Evolutionary conservation across 2,888 invertebrate species (phyloP), one percentile per base, ranked within the genome.

Genomic region (Meiosimyza platycephala): DNA sequence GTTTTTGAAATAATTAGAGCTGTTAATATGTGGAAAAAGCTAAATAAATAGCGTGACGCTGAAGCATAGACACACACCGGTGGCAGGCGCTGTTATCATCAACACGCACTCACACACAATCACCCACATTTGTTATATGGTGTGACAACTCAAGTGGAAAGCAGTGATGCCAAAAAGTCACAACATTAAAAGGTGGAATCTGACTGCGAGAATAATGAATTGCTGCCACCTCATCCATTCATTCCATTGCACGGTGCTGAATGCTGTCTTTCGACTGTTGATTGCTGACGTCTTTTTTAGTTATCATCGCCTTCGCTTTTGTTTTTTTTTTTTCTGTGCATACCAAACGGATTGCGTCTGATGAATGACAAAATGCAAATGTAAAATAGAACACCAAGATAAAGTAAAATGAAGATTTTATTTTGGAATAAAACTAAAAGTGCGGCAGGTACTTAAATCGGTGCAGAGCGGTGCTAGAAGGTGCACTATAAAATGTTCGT

Each of bases 351-450:
- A 28, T 57, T 57, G 28, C 57, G 22, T 12, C 13, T 57, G 63
- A 63, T 63, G 22, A 63, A 63, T 63, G 50, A 22, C 50, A 16
- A 48, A 63, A 63, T 63, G 63, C 50, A 63, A 63, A 63, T 63
- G 50, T 13, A 9, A 48, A 50, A 50, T 50, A 47, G 63, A 63
- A 63, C 18, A 12, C 47, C 6, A 48, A 11, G 50, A 63, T 48
- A 9, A 7, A 2, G 9, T 6, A 0, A 50, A 50, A 50, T 5
- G 18, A 50, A 18, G 18, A 22, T 15, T 50, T 18, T 40, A 7
- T 40, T 7, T 40, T 6, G 2, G 28, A 28, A 28, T 28, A 3
- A 28, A 28, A 28, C 0, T 28, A 28, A 28, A 28, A 28, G 28
- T 28, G 2, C 28, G 4, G 28, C 4, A 28, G 28, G 9, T 9